Base-by-base conservation (phyloP, 2,888 invertebrate species). In the Pandemis cinnamomeana region DNA sequence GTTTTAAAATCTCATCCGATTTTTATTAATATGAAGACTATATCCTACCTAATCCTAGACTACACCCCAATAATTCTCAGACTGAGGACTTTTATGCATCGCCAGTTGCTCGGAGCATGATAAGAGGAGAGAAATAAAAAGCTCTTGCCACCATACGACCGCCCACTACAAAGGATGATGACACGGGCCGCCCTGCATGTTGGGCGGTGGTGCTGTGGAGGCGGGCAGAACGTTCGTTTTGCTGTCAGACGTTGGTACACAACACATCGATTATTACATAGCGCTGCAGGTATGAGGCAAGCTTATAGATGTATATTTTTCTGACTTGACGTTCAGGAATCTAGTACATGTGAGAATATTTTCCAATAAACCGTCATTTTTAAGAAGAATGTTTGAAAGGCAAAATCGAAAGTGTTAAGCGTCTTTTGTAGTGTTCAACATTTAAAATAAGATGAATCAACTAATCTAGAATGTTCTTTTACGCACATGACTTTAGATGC, bases 81-180 rank as follows among this genome's bases (percentile, higher is more conserved):
- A 58, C 55, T 64, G 7, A 46, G 36, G 27, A 27, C 55, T 44
- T 41, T 20, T 68, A 58, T 64, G 69, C 51, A 64, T 7, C 7
- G 71, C 71, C 44, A 53, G 67, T 67, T 44, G 42, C 46, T 60
- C 60, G 27, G 36, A 68, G 10, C 70, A 63, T 53, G 71, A 76
- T 63, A 48, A 58, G 58, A 27, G 58, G 27, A 58, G 27, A 27
- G 71, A 36, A 72, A 71, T 68, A 75, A 75, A 72, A 77, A 71
- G 60, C 68, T 36, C 27, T 36, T 36, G 44, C 62, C 58, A 27
- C 63, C 67, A 60, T 64, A 75, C 58, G 60, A 71, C 73, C 78
- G 77, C 80, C 82, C 78, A 80, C 83, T 86, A 83, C 82, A 84
- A 80, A 83, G 85, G 84, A 83, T 83, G 87, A 81, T 81, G 80